Evolutionary conservation across 2,888 invertebrate genomes (phyloP).

Genomic region (Crioceris asparagi): DNA sequence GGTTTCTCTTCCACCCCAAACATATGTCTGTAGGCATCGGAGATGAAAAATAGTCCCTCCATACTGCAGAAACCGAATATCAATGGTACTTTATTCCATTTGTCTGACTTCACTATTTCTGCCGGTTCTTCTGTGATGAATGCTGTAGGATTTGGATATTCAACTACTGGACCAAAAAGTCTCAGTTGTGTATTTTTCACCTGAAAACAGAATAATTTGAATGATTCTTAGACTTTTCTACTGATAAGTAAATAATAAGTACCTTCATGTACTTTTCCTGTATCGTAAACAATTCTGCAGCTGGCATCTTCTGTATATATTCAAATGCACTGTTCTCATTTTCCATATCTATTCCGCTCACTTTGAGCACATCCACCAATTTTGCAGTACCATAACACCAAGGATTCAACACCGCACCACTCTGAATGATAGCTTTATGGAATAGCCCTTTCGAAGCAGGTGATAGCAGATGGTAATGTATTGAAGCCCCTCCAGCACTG

Average conservation of each 20-base stretch:
- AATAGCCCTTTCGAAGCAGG: too few relatives aligned
- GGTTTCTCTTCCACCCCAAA: too few relatives aligned
- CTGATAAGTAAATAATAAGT: too few relatives aligned
- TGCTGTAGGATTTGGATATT: neutral
- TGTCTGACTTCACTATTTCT: neutral
- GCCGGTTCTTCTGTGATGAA: neutral
- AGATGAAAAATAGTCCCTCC: neutral
- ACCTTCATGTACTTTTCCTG: constrained; percentile 5
- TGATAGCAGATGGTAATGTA: too few relatives aligned
- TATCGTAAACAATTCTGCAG: neutral
- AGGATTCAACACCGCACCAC: too few relatives aligned
- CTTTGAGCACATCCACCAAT: too few relatives aligned
- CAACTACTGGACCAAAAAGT: neutral
- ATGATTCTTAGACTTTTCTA: too few relatives aligned
- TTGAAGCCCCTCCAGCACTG: too few relatives aligned
- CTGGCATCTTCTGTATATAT: constrained; percentile 11
- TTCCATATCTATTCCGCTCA: constrained; percentile 19
- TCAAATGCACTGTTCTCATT: constrained; percentile 22
- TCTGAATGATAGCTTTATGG: too few relatives aligned
- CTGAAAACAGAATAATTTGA: too few relatives aligned
- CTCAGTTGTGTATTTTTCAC: too few relatives aligned
- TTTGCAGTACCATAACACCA: too few relatives aligned
- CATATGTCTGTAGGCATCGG: neutral
- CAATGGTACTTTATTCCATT: neutral
- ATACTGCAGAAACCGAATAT: neutral